Evolutionary conservation across 2,113 vertebrate genomes (phyloP).

Genomic region (Dipodomys stephensi): DNA sequence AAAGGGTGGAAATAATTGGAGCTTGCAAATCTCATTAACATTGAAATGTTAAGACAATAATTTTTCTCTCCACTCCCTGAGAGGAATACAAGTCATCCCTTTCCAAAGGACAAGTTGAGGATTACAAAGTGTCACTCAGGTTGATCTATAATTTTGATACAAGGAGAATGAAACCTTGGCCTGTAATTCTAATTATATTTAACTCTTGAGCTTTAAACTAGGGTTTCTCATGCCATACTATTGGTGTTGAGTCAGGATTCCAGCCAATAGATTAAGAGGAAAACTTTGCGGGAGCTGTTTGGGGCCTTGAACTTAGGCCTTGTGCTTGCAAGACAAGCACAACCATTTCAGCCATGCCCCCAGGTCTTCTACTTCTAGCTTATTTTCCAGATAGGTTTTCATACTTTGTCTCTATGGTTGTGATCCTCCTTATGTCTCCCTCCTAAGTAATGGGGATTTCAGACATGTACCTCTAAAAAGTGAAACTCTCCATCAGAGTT

Average conservation of each 20-base stretch:
- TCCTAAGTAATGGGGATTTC: too few species aligned
- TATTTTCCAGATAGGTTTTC: too few species aligned
- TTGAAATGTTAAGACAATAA: background rate
- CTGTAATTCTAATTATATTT: background rate
- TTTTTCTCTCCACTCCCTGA: background rate
- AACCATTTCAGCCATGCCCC: too few species aligned
- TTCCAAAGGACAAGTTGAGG: background rate
- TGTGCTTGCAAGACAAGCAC: too few species aligned
- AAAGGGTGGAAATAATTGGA: background rate
- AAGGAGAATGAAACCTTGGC: background rate
- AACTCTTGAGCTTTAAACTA: background rate
- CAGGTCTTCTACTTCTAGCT: too few species aligned
- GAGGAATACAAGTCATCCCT: background rate
- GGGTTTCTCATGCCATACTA: background rate
- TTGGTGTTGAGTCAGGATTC: background rate
- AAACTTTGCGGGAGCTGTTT: background rate
- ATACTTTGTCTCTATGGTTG: too few species aligned
- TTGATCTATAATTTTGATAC: background rate
- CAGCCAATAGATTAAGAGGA: background rate
- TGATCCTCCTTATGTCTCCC: too few species aligned
- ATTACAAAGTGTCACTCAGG: background rate
- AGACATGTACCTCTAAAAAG: too few species aligned
- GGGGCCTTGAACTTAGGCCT: too few species aligned
- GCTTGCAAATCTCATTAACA: background rate
- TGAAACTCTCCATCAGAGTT: background rate